A percentile compares a stretch with the other conserved stretches of the same genome.
Evolutionary conservation across 1,140 invertebrate genomes (phyloP).

Genomic region (Gyrodactylus bullatarudis): DNA sequence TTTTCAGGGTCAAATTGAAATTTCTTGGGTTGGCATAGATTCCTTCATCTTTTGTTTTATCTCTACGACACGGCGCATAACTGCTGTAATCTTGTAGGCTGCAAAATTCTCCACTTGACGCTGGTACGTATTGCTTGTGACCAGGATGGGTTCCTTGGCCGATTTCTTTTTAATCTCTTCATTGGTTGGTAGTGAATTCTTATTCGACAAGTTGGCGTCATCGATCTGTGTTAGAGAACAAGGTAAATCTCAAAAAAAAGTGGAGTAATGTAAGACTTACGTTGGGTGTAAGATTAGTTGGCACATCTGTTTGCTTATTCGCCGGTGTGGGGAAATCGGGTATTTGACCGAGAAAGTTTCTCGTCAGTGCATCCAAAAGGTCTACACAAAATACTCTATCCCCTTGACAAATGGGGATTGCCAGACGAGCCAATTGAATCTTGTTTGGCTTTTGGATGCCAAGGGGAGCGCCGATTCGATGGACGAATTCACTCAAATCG

Average conservation of each 20-base stretch:
- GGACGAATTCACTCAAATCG: slow-evolving; percentile 62
- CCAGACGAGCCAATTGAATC: slow-evolving; percentile 89
- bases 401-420: slow-evolving; percentile 80
- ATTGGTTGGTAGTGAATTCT: neutral
- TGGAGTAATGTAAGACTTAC: neutral
- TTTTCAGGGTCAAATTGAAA: too few relatives aligned
- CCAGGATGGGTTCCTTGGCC: neutral
- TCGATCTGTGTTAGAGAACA: too few relatives aligned
- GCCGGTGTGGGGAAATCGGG: neutral
- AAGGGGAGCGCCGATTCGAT: slow-evolving; percentile 28
- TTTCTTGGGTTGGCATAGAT: too few relatives aligned
- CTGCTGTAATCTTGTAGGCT: neutral
- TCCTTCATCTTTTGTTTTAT: too few relatives aligned
- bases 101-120: neutral
- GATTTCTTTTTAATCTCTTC: neutral
- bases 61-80: neutral
- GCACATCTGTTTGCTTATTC: neutral
- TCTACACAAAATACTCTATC: slow-evolving; percentile 86
- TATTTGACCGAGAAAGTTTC: slow-evolving; percentile 48
- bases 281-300: neutral
- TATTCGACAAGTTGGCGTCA: too few relatives aligned
- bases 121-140: neutral
- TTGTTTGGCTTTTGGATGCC: slow-evolving; percentile 86
- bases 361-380: slow-evolving; percentile 57
- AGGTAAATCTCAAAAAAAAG: too few relatives aligned